Percentiles rank a stretch among this genome's conserved stretches.
Conservation (phyloP, 2,888 invertebrate species). For the Rotaria magnacalcarata region DNA sequence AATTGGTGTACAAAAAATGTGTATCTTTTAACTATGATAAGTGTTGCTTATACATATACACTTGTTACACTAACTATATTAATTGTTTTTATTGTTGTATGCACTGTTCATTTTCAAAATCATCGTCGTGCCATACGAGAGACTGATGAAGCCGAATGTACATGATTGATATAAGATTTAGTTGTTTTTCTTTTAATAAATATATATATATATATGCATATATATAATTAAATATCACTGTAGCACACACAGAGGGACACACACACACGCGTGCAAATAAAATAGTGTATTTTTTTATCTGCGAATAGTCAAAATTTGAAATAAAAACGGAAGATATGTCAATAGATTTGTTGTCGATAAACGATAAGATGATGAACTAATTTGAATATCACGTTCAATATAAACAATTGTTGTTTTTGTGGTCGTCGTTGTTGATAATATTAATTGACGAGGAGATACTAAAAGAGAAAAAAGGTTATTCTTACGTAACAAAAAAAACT, state of each 20-base stretch:
- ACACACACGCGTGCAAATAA: not conserved
- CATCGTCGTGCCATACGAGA: not conserved
- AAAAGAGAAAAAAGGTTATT: not conserved
- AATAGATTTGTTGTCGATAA: not conserved
- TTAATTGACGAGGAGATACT: not conserved
- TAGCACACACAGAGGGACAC: not conserved
- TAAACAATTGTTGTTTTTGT: not conserved
- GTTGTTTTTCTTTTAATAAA: not conserved
- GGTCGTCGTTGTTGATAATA: not conserved
- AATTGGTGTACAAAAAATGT: slow-evolving; percentile 34
- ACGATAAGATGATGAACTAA: not conserved
- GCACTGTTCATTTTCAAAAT: slow-evolving; percentile 3
- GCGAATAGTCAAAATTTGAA: not conserved
- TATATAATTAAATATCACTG: slow-evolving; percentile 22
- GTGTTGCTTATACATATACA: slow-evolving; percentile 12
- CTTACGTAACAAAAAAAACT: not conserved
- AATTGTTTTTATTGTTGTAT: slow-evolving; percentile 20
- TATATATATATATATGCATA: not conserved
- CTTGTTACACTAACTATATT: not conserved
- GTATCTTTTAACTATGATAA: not conserved
- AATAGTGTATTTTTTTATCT: not conserved
- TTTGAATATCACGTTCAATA: slow-evolving; percentile 7
- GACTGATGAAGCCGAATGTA: not conserved
- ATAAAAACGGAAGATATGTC: not conserved
- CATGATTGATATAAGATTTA: not conserved